Evolutionary conservation across 2,888 invertebrate species (phyloP).

Genomic region (Macrosoma leucophasiata): DNA sequence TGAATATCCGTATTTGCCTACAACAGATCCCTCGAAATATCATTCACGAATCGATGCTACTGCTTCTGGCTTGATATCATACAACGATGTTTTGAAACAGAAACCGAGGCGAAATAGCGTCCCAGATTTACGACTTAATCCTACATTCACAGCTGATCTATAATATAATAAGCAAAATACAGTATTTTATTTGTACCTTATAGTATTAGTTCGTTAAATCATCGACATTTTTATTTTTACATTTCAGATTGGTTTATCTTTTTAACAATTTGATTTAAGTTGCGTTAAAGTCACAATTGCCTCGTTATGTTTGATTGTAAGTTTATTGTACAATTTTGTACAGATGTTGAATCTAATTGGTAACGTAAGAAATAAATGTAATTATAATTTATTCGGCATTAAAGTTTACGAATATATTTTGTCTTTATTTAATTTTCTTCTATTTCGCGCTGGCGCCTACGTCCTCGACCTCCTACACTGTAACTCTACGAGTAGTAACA

Average conservation of each 20-base stretch:
- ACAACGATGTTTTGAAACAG: constrained; percentile 51
- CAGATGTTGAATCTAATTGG: constrained; percentile 63
- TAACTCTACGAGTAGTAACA: no score
- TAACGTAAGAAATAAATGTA: constrained; percentile 45
- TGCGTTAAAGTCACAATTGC: constrained; percentile 6
- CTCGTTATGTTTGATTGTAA: constrained; percentile 22
- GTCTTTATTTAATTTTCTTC: no score
- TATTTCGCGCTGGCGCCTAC: no score
- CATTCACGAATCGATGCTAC: constrained; percentile 61
- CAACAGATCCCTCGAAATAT: constrained; percentile 65
- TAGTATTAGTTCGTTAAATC: constrained; percentile 11
- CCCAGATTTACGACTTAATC: constrained; percentile 61
- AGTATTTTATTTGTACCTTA: constrained; percentile 22
- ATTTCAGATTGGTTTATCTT: neutral
- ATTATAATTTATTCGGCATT: constrained; percentile 60
- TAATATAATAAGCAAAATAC: constrained; percentile 25
- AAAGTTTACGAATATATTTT: no score
- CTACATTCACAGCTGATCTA: constrained; percentile 54
- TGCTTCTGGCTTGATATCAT: constrained; percentile 63
- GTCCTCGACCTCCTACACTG: no score
- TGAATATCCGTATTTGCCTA: constrained; percentile 69
- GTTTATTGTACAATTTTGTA: constrained; percentile 61
- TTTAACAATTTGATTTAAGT: constrained; percentile 2
- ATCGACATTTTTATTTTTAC: constrained; percentile 3
- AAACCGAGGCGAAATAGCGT: constrained; percentile 64